Evolutionary conservation across 1,140 invertebrate species (phyloP).

Genomic region (Liolophura sinensis): DNA sequence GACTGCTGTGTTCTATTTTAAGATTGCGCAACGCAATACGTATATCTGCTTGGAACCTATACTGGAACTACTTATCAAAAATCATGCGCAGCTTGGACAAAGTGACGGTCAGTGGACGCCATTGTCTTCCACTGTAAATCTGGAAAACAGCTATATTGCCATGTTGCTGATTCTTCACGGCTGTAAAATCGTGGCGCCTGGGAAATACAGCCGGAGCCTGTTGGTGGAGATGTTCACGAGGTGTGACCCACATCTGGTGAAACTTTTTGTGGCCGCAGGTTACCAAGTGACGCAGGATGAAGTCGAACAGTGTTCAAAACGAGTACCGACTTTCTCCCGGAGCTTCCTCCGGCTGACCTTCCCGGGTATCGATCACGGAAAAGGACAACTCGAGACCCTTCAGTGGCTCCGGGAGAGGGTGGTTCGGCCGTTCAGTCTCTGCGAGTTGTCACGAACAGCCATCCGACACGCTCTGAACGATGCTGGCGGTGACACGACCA

Average conservation of each 20-base stretch:
- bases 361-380: conserved; percentile 28
- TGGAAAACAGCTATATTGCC: conserved; percentile 44
- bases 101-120: conserved; percentile 49
- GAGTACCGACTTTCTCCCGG: conserved; percentile 44
- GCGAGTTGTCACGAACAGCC: conserved; percentile 32
- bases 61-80: conserved; percentile 35
- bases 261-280: conserved; percentile 39
- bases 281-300: conserved; percentile 43
- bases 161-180: conserved; percentile 44
- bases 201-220: conserved; percentile 33
- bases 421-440: conserved; percentile 26
- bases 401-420: conserved; percentile 32
- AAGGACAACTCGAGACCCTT: conserved; percentile 31
- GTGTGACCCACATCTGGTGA: conserved; percentile 42
- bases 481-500: conserved; percentile 34
- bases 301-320: conserved; percentile 39
- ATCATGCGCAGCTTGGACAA: conserved; percentile 39
- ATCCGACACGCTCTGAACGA: conserved; percentile 35
- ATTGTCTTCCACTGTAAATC: conserved; percentile 37
- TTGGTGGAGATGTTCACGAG: conserved; percentile 47
- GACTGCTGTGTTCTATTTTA: conserved; percentile 47
- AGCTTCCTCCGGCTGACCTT: conserved; percentile 36
- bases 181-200: conserved; percentile 27
- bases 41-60: conserved; percentile 37
- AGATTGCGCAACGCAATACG: conserved; percentile 39